A percentile compares a stretch with the other conserved stretches of the same genome.
Conservation (phyloP, 2,113 vertebrate genomes). For the Petaurus breviceps region DNA sequence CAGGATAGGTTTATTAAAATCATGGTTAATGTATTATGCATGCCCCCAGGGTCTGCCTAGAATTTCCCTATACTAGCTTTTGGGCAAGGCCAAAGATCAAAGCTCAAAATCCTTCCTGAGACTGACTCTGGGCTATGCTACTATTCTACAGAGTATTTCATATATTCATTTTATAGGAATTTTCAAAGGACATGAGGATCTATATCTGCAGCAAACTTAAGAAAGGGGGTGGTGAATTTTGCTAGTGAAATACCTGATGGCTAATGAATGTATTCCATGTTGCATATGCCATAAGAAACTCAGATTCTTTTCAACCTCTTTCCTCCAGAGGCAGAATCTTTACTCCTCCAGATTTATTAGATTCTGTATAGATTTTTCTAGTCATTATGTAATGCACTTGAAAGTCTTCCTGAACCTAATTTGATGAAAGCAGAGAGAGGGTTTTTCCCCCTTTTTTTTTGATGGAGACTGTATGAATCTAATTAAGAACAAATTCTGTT, state of each 20-base stretch:
- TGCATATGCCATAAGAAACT: slow-evolving; percentile 3
- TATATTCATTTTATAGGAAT: background rate
- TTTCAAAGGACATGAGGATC: background rate
- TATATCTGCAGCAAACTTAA: background rate
- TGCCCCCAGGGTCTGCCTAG: background rate
- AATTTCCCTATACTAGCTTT: background rate
- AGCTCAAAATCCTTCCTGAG: background rate
- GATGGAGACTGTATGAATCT: background rate
- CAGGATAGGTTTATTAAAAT: background rate
- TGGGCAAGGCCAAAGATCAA: background rate
- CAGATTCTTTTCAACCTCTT: slow-evolving; percentile 30
- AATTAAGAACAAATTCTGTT: slow-evolving; percentile 31
- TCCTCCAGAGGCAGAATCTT: background rate
- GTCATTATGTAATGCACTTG: background rate
- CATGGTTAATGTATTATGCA: background rate
- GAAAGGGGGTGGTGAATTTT: background rate
- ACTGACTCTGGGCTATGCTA: background rate
- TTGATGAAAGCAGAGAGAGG: slow-evolving; percentile 26
- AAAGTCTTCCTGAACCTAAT: slow-evolving; percentile 21
- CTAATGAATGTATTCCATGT: background rate
- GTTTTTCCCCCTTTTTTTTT: background rate
- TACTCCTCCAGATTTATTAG: slow-evolving; percentile 1
- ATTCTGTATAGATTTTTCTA: background rate
- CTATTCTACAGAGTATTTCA: background rate
- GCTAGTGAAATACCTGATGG: background rate